Percentiles rank a stretch among this genome's conserved stretches.
Evolutionary conservation across 2,888 invertebrate species (phyloP).

Genomic region (Mechanitis mazaeus): DNA sequence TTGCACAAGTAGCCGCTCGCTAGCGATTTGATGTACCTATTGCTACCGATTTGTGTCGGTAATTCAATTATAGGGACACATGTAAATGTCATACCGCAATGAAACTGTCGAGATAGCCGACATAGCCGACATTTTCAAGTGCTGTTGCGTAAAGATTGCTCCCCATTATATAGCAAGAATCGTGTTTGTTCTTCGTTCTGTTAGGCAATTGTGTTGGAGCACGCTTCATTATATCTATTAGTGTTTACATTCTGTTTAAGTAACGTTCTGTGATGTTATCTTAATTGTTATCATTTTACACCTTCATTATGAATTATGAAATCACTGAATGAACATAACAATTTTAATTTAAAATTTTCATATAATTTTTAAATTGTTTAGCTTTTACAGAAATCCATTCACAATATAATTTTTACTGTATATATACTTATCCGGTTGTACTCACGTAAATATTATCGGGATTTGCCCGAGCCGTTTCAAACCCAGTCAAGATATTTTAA

Average conservation of each 20-base stretch:
- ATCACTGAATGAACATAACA: background rate
- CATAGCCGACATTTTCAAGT: slow-evolving; percentile 30
- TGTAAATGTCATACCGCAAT: slow-evolving; percentile 64
- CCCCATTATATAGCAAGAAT: slow-evolving; percentile 32
- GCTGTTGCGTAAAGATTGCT: slow-evolving; percentile 42
- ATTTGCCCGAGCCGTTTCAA: no score
- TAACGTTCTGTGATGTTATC: slow-evolving; percentile 20
- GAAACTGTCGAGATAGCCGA: slow-evolving; percentile 33
- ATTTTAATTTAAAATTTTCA: background rate
- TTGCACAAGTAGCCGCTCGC: slow-evolving; percentile 22
- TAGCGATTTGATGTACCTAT: slow-evolving; percentile 23
- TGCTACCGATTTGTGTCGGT: slow-evolving; percentile 54
- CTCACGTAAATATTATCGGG: no score
- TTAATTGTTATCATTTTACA: slow-evolving; percentile 21
- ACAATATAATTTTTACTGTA: no score
- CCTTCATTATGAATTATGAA: slow-evolving; percentile 3
- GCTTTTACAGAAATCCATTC: no score
- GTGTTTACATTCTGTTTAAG: slow-evolving; percentile 24
- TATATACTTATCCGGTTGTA: no score
- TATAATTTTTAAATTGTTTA: no score
- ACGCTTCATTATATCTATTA: slow-evolving; percentile 35
- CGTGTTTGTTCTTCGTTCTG: slow-evolving; percentile 36
- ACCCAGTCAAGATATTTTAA: no score
- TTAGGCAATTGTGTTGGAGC: slow-evolving; percentile 40
- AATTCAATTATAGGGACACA: slow-evolving; percentile 64